A percentile compares a stretch with the other conserved stretches of the same genome.
These are phyloP conservation scores for Diarsia mendica DNA, from an alignment of 2,888 invertebrate genomes.

Conservation along the genomic window DNA sequence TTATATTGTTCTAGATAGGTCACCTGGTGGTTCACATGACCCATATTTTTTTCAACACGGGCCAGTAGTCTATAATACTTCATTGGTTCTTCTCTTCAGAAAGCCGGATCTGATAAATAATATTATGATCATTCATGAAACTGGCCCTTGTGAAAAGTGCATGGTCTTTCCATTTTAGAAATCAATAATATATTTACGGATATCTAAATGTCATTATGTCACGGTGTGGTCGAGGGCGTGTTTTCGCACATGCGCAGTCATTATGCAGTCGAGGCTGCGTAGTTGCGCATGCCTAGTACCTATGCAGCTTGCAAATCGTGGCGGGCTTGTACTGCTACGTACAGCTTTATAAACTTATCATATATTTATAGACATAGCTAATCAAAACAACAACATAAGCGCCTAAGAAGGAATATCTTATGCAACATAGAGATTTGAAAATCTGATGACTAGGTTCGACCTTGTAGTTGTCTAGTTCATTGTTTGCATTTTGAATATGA, in stretches of 20 bases:
- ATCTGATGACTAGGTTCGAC: not conserved
- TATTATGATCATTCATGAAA: not conserved
- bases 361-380: not conserved
- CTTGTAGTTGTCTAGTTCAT: too few relatives aligned
- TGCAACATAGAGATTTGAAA: not conserved
- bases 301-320: slow-evolving; percentile 3
- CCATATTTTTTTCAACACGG: too few relatives aligned
- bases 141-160: not conserved
- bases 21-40: too few relatives aligned
- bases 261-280: too few relatives aligned
- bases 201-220: not conserved
- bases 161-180: not conserved
- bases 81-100: not conserved
- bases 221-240: not conserved
- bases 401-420: not conserved
- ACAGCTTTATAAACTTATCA: not conserved
- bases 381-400: not conserved
- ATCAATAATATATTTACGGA: not conserved
- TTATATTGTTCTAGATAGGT: too few relatives aligned
- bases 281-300: too few relatives aligned
- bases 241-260: not conserved
- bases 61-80: too few relatives aligned
- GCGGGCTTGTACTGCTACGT: not conserved
- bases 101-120: not conserved
- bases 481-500: too few relatives aligned